Evolutionary conservation across 2,797 vertebrate genomes (phyloP), one percentile per base, ranked within the genome.

Genomic region (Onychomys leucogaster): DNA sequence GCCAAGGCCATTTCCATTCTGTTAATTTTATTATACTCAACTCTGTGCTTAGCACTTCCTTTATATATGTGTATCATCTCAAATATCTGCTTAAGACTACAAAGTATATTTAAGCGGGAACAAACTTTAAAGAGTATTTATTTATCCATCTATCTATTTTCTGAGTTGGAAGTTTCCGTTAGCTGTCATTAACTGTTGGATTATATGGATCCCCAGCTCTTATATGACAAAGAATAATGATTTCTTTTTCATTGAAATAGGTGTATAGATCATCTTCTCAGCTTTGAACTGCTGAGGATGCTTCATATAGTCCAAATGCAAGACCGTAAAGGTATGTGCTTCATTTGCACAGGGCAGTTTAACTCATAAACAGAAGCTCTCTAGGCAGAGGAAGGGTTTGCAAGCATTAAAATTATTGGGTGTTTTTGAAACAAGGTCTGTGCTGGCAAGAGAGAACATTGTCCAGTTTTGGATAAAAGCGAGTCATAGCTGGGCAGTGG

Each of bases 1-100:
- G 17, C 92, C 59, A 89, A 34, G 21, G 49, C 75, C 16, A 46
- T 89, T 94, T 94, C 32, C 65, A 82, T 52, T 34, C 14, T 81
- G 8, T 77, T 94, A 32, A 67, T 93, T 90, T 96, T 34, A 57
- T 87, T 32, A 83, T 65, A 17, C n/a, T 89, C 63, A 92, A 49
- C 73, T 67, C 25, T 23, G 92, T 75, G 41, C 41, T 80, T 21
- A 89, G 77, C 14, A 32, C 61, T 95, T 85, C 84, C 43, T 94
- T 71, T 19, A 65, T 59, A 55, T 76, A 46, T 71, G 89, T 1
- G 73, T 34, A 84, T 92, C n/a, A 90, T 69, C 61, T 90, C 75
- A 93, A 41, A 85, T 82, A n/a, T 92, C n/a, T 92, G 84, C 32
- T 41, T 77, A 88, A 86, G 67, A 55, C 69, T 75, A 73, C 7